Evolutionary conservation across 2,113 vertebrate species (phyloP).

Genomic region (Beaufortia kweichowensis): DNA sequence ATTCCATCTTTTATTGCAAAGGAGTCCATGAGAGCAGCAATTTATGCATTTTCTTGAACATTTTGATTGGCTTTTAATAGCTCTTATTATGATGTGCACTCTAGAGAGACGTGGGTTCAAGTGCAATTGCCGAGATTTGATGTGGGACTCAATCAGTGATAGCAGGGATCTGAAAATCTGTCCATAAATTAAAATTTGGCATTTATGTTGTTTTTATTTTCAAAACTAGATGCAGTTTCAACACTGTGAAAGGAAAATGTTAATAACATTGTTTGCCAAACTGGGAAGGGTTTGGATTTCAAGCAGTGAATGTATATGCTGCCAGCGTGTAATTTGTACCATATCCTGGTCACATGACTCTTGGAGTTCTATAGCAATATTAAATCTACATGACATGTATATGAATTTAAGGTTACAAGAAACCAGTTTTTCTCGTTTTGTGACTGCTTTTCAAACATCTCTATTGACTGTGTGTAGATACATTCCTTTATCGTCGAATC

Average conservation of each 20-base stretch:
- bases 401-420: not conserved
- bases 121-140: not conserved
- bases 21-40: not conserved
- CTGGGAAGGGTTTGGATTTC: not conserved
- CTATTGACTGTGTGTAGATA: not conserved
- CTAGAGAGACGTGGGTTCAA: not conserved
- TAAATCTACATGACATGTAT: not conserved
- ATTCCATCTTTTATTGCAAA: conserved; percentile 9
- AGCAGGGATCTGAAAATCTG: not conserved
- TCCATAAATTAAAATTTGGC: not conserved
- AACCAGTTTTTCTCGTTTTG: conserved; percentile 28
- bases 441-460: not conserved
- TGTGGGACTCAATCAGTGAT: not conserved
- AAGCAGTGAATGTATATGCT: no score
- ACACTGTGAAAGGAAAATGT: not conserved
- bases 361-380: not conserved
- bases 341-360: not conserved
- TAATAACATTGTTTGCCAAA: not conserved
- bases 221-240: not conserved
- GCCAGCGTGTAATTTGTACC: no score
- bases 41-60: conserved; percentile 4
- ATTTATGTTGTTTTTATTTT: not conserved
- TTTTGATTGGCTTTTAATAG: conserved; percentile 1
- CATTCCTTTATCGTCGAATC: not conserved
- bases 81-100: conserved; percentile 25